Evolutionary conservation across 1,140 invertebrate species (phyloP).

Genomic region (Wiebesia pumilae): DNA sequence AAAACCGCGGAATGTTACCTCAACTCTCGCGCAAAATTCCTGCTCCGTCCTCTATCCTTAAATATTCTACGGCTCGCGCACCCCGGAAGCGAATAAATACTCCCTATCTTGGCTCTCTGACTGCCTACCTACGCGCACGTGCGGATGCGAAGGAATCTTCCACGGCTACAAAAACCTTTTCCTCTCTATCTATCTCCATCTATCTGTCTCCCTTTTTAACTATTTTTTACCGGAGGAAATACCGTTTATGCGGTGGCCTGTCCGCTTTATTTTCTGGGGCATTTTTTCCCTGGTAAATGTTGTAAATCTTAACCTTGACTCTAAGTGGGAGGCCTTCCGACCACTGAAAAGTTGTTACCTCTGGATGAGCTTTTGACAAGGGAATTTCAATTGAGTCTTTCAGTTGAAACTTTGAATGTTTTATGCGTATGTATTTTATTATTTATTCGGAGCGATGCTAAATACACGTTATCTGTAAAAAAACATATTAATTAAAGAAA

Average conservation of each 20-base stretch:
- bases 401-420: background rate
- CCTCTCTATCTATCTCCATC: background rate
- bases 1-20: background rate
- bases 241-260: background rate
- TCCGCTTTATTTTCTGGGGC: background rate
- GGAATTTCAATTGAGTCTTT: background rate
- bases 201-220: too few relatives aligned
- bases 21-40: background rate
- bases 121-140: too few relatives aligned
- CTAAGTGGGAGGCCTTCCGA: background rate
- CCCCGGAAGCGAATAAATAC: background rate
- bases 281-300: background rate
- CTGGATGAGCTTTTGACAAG: background rate
- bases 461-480: background rate
- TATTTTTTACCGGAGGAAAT: background rate
- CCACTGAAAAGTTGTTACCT: background rate
- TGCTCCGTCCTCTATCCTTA: background rate
- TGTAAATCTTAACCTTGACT: background rate
- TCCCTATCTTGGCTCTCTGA: background rate
- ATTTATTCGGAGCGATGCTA: background rate
- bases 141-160: background rate
- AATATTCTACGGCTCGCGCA: slow-evolving; percentile 8
- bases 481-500: background rate
- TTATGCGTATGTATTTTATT: background rate
- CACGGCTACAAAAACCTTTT: background rate